Percentiles rank a stretch among this genome's conserved stretches.
These are phyloP conservation scores for Genyomyrus donnyi DNA, from an alignment of 2,113 vertebrate species.

Conservation along the genomic window DNA sequence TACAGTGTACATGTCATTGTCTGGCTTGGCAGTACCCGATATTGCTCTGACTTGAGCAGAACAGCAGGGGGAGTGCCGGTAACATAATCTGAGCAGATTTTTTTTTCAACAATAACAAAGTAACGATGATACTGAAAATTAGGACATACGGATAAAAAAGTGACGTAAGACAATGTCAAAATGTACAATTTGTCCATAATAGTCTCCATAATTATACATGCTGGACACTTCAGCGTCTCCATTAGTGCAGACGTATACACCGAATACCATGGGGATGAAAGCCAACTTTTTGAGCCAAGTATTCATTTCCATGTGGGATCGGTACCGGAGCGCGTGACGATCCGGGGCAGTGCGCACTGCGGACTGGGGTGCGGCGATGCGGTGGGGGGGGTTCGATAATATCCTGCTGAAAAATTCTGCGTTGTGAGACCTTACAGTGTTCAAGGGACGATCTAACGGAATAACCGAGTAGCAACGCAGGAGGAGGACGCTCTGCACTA, in stretches of 20 bases:
- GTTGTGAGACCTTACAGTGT: neutral
- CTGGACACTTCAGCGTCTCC: neutral
- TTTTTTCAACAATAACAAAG: neutral
- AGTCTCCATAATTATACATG: neutral
- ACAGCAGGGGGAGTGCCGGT: neutral
- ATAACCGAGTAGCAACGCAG: neutral
- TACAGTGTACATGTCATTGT: neutral
- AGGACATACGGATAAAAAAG: neutral
- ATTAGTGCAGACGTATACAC: neutral
- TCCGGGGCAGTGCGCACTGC: neutral
- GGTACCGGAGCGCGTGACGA: neutral
- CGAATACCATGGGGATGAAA: neutral
- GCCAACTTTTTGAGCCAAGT: neutral
- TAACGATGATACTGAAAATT: neutral
- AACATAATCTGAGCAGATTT: neutral
- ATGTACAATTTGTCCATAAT: neutral
- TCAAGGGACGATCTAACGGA: neutral
- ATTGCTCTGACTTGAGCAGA: neutral
- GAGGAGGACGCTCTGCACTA: neutral
- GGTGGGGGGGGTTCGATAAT: neutral
- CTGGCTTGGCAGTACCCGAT: neutral
- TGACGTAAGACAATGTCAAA: neutral
- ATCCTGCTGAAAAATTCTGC: neutral
- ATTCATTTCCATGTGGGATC: neutral
- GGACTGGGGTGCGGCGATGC: neutral